phyloP scores from a whole-genome alignment of 2,888 invertebrate genomes.

The Cyclophora punctaria region DNA sequence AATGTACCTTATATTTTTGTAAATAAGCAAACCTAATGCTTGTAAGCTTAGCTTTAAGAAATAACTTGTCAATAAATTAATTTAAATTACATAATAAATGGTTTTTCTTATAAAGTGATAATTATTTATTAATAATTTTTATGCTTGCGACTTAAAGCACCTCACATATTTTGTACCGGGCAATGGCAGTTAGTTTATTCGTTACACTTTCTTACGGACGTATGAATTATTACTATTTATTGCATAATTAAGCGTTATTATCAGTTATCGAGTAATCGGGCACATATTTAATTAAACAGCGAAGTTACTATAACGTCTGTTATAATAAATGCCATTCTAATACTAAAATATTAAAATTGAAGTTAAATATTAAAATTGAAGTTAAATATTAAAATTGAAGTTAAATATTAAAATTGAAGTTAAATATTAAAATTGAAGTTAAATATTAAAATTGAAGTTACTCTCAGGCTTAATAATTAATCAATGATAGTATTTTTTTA shows the following conservation, averaged over 20 bases:
- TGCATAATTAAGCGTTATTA: constrained; percentile 14
- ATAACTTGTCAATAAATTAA: not conserved
- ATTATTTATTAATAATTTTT: not conserved
- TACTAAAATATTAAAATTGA: too few relatives aligned
- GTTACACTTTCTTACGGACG: constrained; percentile 24
- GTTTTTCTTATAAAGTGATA: not conserved
- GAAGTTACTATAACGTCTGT: too few relatives aligned
- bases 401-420: too few relatives aligned
- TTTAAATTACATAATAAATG: not conserved
- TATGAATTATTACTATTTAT: constrained; percentile 19
- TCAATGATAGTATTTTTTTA: too few relatives aligned
- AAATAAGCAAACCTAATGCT: not conserved
- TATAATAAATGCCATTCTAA: not conserved
- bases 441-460: too few relatives aligned
- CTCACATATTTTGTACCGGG: constrained; percentile 47
- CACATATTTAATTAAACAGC: constrained; percentile 3
- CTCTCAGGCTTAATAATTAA: too few relatives aligned
- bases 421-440: too few relatives aligned
- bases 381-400: too few relatives aligned
- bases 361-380: not conserved
- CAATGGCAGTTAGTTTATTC: constrained; percentile 39
- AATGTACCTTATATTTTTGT: not conserved
- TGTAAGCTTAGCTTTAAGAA: not conserved
- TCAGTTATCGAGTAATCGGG: not conserved
- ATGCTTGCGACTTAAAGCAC: constrained; percentile 40